Conservation (phyloP, 2,888 invertebrate species). For the Diplolepis rosae region DNA sequence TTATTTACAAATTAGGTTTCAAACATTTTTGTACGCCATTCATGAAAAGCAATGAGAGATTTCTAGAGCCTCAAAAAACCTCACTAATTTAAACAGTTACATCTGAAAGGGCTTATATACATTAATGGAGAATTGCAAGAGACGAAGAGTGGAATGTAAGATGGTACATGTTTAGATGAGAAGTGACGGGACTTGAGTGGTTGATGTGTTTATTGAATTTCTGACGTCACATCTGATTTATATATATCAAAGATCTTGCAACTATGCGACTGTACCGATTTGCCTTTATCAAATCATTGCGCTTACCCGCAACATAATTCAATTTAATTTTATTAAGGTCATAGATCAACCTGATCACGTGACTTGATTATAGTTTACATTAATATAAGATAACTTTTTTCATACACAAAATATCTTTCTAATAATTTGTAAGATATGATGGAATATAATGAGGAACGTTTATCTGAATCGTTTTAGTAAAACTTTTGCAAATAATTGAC, state of each 20-base stretch:
- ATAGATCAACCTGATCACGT: no score
- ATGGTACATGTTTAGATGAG: neutral
- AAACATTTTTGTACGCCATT: neutral
- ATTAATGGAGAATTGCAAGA: neutral
- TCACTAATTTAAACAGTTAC: neutral
- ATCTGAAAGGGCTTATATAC: neutral
- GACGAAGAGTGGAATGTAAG: neutral
- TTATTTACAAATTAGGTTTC: neutral
- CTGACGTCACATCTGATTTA: neutral
- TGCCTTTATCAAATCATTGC: neutral
- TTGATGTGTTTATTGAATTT: conserved; percentile 6
- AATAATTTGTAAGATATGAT: no score
- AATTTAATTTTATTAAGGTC: neutral
- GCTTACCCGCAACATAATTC: neutral
- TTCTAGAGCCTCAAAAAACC: neutral
- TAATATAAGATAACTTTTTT: no score
- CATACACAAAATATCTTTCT: no score
- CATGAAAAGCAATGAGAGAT: neutral
- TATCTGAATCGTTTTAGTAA: no score
- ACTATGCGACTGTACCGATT: neutral
- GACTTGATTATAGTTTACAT: no score
- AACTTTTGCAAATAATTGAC: no score
- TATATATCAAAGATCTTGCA: neutral
- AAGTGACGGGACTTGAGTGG: neutral
- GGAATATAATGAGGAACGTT: no score